Conservation (phyloP, 2,888 invertebrate species). For the Pristionchus fissidentatus region DNA sequence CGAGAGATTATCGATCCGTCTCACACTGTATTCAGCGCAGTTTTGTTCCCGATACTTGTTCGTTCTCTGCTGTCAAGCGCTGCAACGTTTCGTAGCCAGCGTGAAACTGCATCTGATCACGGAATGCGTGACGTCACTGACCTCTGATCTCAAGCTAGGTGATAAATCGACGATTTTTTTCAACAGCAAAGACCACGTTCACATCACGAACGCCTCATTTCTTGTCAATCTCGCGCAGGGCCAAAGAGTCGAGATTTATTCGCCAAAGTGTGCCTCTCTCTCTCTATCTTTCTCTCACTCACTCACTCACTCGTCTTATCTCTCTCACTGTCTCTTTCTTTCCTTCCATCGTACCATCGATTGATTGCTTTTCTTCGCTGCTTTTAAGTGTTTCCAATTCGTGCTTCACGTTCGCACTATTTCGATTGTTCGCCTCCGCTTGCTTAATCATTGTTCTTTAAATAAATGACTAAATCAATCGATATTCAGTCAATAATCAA, state of each 20-base stretch:
- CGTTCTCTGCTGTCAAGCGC: no score
- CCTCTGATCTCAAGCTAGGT: no score
- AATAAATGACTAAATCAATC: no score
- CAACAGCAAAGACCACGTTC: no score
- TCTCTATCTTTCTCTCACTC: constrained; percentile 25
- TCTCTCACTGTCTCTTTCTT: constrained; percentile 21
- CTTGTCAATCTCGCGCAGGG: not conserved
- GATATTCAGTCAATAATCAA: no score
- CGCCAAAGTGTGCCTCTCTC: constrained; percentile 29
- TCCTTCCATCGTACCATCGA: constrained; percentile 42
- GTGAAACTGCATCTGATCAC: no score
- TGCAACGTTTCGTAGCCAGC: no score
- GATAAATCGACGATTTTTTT: no score
- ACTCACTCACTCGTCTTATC: constrained; percentile 21
- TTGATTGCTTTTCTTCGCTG: not conserved
- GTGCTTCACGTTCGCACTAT: not conserved
- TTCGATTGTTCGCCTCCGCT: not conserved
- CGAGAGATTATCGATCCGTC: no score
- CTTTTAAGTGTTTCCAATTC: not conserved
- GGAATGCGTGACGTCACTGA: no score
- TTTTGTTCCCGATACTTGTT: no score
- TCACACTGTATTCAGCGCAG: no score
- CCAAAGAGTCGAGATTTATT: not conserved
- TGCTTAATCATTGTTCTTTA: not conserved
- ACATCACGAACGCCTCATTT: not conserved